These are phyloP conservation scores for Phrynocephalus guinanensis DNA, from an alignment of 2,797 vertebrate genomes.

Conservation along the genomic window DNA sequence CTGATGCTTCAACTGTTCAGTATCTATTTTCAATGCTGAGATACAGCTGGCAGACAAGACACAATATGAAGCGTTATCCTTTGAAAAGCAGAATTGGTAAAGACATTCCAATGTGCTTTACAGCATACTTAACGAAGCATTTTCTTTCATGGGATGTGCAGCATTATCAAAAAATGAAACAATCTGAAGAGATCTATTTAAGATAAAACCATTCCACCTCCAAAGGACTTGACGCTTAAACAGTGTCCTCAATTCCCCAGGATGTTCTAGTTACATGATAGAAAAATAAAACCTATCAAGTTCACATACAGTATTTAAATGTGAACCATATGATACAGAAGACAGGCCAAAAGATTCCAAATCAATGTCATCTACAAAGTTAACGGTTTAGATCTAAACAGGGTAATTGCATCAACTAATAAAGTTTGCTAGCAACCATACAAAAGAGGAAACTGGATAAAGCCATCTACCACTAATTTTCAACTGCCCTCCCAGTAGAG, in stretches of 20 bases:
- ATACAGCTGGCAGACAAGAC: neutral
- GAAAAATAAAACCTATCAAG: neutral
- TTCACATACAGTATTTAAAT: neutral
- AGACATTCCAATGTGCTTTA: constrained; percentile 58
- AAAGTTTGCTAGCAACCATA: constrained; percentile 20
- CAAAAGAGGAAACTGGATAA: constrained; percentile 50
- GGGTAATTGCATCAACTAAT: neutral
- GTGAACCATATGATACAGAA: neutral
- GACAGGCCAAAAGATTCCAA: neutral
- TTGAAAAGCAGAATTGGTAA: constrained; percentile 49
- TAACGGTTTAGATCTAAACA: neutral
- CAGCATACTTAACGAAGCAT: neutral
- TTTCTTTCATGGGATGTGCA: neutral
- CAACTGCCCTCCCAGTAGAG: neutral
- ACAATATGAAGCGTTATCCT: constrained; percentile 32
- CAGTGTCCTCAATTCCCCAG: neutral
- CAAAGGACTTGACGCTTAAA: constrained; percentile 1
- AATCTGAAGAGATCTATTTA: constrained; percentile 1
- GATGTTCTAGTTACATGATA: neutral
- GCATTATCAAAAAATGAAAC: constrained; percentile 3
- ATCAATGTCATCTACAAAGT: neutral
- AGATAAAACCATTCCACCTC: neutral
- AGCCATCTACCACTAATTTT: constrained; percentile 45
- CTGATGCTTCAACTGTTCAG: constrained; percentile 32
- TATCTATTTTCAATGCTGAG: constrained; percentile 48